Evolutionary conservation across 2,113 vertebrate genomes (phyloP).

Genomic region (Formicarius rufipectus): DNA sequence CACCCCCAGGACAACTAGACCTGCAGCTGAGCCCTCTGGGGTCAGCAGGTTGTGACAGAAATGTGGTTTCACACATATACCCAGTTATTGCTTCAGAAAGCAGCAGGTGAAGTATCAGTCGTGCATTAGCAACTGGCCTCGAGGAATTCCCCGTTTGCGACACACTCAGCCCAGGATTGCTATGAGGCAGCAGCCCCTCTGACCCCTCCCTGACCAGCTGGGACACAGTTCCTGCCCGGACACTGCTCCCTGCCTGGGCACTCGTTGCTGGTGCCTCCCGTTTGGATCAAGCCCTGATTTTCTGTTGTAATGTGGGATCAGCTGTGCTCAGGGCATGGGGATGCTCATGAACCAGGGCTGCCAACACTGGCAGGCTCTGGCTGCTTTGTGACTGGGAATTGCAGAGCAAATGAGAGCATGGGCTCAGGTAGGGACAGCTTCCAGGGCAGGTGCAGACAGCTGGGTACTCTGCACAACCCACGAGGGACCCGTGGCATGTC

Average conservation of each 20-base stretch:
- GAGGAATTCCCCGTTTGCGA: not conserved
- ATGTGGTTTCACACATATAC: fast-evolving
- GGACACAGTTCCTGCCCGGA: not conserved
- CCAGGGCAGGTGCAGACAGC: not conserved
- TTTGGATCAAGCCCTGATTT: not conserved
- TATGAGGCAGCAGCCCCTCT: fast-evolving
- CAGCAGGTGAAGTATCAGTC: fast-evolving
- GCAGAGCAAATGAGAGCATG: not conserved
- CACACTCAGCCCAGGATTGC: not conserved
- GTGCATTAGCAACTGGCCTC: not conserved
- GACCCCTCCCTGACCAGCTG: fast-evolving
- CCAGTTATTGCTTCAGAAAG: not conserved
- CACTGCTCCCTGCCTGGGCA: fast-evolving
- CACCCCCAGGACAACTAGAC: not conserved
- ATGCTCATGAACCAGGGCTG: not conserved
- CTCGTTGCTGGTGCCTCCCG: not conserved
- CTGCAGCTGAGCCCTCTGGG: not conserved
- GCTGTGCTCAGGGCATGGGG: not conserved
- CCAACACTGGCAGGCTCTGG: fast-evolving
- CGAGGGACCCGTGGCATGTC: not conserved
- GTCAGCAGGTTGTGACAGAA: not conserved
- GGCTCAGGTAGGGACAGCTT: not conserved
- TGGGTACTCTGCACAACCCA: not conserved
- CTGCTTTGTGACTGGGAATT: not conserved
- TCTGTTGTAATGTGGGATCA: fast-evolving